phyloP scores from a whole-genome alignment of 2,888 invertebrate species.

The Philereme vetulata region DNA sequence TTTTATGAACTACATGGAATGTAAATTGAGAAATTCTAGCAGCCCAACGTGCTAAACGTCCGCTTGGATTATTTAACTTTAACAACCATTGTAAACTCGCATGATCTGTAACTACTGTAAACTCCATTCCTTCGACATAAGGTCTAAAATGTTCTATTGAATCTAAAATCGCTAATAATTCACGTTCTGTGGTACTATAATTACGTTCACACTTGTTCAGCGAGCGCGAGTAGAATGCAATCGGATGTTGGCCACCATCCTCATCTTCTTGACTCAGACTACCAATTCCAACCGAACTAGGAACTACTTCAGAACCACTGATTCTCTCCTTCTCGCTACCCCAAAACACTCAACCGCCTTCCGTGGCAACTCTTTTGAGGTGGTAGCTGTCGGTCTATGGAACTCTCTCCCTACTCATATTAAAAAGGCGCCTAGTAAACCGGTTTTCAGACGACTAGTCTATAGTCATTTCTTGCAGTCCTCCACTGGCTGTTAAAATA shows the following conservation, averaged over 20 bases:
- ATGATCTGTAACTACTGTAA: slow-evolving; percentile 8
- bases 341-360: too few species aligned
- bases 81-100: not conserved
- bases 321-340: too few species aligned
- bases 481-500: too few species aligned
- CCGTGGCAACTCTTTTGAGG: too few species aligned
- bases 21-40: not conserved
- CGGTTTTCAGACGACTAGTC: too few species aligned
- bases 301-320: too few species aligned
- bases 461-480: too few species aligned
- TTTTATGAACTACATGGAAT: slow-evolving; percentile 23
- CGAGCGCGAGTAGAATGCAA: slow-evolving; percentile 28
- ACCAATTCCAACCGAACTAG: slow-evolving; percentile 28
- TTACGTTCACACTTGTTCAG: slow-evolving; percentile 25
- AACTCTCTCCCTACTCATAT: too few species aligned
- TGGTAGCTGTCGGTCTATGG: too few species aligned
- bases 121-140: slow-evolving; percentile 16
- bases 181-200: slow-evolving; percentile 31
- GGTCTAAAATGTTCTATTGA: too few species aligned
- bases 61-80: not conserved
- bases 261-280: slow-evolving; percentile 22
- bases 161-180: slow-evolving; percentile 25
- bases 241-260: slow-evolving; percentile 18
- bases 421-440: too few species aligned
- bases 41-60: not conserved